phyloP scores from a whole-genome alignment of 1,140 invertebrate species.

The Pomacea maculata region DNA sequence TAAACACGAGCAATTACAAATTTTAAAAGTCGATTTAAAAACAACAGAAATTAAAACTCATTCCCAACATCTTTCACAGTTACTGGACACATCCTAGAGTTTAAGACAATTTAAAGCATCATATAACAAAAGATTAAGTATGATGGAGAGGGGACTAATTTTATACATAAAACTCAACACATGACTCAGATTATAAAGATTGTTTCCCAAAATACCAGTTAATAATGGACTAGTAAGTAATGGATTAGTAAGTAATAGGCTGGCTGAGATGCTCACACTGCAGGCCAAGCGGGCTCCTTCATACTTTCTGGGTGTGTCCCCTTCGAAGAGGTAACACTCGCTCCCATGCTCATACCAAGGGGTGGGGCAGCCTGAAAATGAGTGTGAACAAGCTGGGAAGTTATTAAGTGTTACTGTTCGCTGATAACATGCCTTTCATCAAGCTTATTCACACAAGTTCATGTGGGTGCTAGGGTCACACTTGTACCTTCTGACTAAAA shows the following conservation, averaged over 20 bases:
- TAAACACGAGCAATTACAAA: too few species aligned
- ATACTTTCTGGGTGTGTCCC: conserved; percentile 16
- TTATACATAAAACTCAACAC: background rate
- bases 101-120: background rate
- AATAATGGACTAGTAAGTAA: background rate
- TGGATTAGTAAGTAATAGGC: background rate
- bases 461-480: background rate
- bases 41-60: too few species aligned
- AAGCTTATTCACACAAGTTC: background rate
- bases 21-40: too few species aligned
- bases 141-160: background rate
- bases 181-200: background rate
- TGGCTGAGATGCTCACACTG: conserved; percentile 2
- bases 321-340: conserved; percentile 23
- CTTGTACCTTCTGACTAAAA: background rate
- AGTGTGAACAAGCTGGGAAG: background rate
- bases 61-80: too few species aligned
- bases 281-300: conserved; percentile 16
- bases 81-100: background rate
- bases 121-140: background rate
- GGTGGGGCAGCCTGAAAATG: conserved; percentile 26
- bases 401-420: too few species aligned
- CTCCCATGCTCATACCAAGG: conserved; percentile 12
- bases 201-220: background rate
- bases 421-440: too few species aligned